These are phyloP conservation scores for Aspidapion aeneum DNA, from an alignment of 2,888 invertebrate species.

Conservation along the genomic window DNA sequence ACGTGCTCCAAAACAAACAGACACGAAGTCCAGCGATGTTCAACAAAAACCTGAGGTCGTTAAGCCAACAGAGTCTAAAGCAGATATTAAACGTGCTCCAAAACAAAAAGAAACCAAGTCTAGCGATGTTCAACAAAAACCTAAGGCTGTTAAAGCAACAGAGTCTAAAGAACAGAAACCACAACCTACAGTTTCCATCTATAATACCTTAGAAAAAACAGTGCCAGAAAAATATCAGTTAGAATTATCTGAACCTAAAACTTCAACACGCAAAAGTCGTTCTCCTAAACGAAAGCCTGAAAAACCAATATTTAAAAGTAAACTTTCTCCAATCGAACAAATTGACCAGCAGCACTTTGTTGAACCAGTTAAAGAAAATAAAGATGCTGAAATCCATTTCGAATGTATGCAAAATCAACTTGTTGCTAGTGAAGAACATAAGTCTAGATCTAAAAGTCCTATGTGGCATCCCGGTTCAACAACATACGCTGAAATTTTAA, in stretches of 20 bases:
- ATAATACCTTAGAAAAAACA: too few species aligned
- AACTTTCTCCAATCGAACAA: constrained; percentile 1
- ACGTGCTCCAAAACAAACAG: neutral
- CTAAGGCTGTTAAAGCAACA: neutral
- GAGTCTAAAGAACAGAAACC: neutral
- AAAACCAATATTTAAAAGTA: constrained; percentile 9
- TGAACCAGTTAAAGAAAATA: neutral
- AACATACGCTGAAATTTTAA: constrained; percentile 76
- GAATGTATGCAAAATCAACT: neutral
- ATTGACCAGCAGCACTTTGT: neutral
- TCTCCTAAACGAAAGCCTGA: constrained; percentile 16
- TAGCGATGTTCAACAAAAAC: neutral
- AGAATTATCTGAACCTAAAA: constrained; percentile 13
- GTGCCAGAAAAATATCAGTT: too few species aligned
- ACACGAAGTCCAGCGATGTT: neutral
- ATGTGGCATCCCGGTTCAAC: constrained; percentile 72
- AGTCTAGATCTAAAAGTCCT: constrained; percentile 59
- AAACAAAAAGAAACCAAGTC: neutral
- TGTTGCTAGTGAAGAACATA: neutral
- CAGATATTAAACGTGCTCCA: neutral
- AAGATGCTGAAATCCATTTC: neutral
- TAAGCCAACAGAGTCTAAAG: neutral
- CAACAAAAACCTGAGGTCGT: neutral
- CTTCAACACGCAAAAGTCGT: constrained; percentile 21
- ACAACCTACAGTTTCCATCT: neutral